Evolutionary conservation across 1,140 invertebrate species (phyloP), one percentile per base, ranked within the genome.

Genomic region (Drosophila sturtevanti): DNA sequence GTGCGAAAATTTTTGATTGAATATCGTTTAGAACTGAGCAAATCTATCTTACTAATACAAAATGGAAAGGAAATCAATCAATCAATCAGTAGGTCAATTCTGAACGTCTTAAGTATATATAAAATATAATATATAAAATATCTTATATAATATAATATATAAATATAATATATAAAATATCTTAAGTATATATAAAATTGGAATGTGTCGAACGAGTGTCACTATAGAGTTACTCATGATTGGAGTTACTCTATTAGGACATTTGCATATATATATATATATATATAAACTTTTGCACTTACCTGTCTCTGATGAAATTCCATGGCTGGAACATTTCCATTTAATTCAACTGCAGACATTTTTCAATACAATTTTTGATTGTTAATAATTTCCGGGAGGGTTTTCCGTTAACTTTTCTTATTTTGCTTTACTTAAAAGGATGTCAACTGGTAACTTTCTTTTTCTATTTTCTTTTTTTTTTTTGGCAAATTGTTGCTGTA

Each of bases 241-340:
- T n/a, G n/a, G n/a, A n/a, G n/a, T 44, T 24, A 24, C 27, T 31
- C 27, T 31, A 6, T 6, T 6, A 12, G 5, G 10, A 35, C 9
- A 9, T 14, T 41, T 31, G 1, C 27, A 31, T 31, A 31, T 31
- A 31, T 0, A 55, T n/a, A n/a, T n/a, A n/a, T n/a, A n/a, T n/a
- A n/a, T n/a, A n/a, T 2, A n/a, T 11, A 11, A 9, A 9, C 16
- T 44, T 16, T 48, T 48, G 41, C 41, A 61, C 79, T 87, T 38
- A 87, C 82, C 84, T 87, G 79, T 82, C 63, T 72, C 44, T 81
- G 79, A 64, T 72, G 84, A 55, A 87, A 87, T 59, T 87, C 82
- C 79, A 79, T 71, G 1, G 63, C 59, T 27, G 82, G 76, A 66
- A 72, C 79, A 72, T 60, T 89, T 66, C 79, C 79, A 79, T 79